phyloP scores from a whole-genome alignment of 92 coral and sea anemone species.

The Pocillopora grandis region DNA sequence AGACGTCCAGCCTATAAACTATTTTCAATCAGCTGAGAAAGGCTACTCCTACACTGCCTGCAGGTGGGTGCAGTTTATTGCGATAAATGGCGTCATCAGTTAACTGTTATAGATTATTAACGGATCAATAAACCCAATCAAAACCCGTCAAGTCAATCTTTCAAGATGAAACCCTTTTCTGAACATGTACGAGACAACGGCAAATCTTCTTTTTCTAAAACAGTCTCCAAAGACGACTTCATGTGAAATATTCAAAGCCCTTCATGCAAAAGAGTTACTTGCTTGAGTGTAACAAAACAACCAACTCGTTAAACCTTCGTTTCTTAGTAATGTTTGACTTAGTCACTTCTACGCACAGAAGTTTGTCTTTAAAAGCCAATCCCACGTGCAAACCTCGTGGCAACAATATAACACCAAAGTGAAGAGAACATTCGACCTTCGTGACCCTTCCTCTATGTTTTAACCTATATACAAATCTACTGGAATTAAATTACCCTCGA shows the following conservation, averaged over 20 bases:
- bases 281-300: too few relatives aligned
- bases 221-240: background rate
- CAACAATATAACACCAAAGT: background rate
- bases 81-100: conserved; percentile 8
- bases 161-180: background rate
- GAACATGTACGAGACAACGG: background rate
- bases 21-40: background rate
- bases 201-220: background rate
- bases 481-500: conserved; percentile 30
- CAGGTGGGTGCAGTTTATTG: conserved; percentile 10
- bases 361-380: conserved; percentile 37
- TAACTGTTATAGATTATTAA: background rate
- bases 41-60: conserved; percentile 24
- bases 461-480: conserved; percentile 32
- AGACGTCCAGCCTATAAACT: background rate
- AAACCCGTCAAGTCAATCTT: background rate
- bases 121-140: conserved; percentile 3
- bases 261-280: background rate
- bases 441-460: background rate
- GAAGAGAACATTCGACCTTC: background rate
- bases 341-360: conserved; percentile 39
- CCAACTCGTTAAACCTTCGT: too few relatives aligned
- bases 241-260: background rate
- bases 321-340: too few relatives aligned
- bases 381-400: conserved; percentile 36